Base-by-base conservation (phyloP, 2,113 vertebrate genomes). In the Siniperca chuatsi region DNA sequence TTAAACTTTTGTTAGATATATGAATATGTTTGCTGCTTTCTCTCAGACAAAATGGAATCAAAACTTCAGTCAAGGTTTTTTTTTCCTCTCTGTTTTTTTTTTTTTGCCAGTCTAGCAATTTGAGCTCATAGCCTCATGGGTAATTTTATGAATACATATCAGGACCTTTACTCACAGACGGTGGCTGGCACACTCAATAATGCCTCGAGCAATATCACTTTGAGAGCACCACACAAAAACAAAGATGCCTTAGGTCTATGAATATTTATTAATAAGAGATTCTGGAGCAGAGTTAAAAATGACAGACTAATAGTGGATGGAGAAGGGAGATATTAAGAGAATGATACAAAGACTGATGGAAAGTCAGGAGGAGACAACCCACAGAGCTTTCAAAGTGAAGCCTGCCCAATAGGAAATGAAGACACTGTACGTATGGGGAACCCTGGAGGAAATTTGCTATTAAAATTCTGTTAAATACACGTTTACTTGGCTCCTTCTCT, bases 71-170 rank as follows among this genome's bases (percentile, higher is more conserved):
- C 8, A 20, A 65, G 15, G 1, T 55, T 68, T 84, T 61, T 85
- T 35, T 2, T 40, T 15, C 4, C 25, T 37, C 48, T 18, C 70
- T 33, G 48, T 35, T 29, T 25, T 35, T 75, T 62, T 72, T 65
- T 71, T 80, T 77, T 84, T 79, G 85, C 83, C 85, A 69, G 87
- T 87, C 78, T 66, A 82, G 88, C 89, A 92, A 90, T 92, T 89
- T 89, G 35, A 92, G 89, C 89, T 67, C 78, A 85, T 23, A 62
- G 88, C 91, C 91, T 93, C 86, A 54, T 89, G 91, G 91, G 92
- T 89, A 90, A 89, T 91, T 93, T 91, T 81, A 69, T 93, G 91
- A 95, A 95, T 94, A 92, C 90, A 93, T 93, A 93, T 90, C 89
- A 89, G 93, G 90, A 87, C 91, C 90, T 94, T 92, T 93, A 85